phyloP scores from a whole-genome alignment of 2,113 vertebrate genomes.

The Jacana jacana region DNA sequence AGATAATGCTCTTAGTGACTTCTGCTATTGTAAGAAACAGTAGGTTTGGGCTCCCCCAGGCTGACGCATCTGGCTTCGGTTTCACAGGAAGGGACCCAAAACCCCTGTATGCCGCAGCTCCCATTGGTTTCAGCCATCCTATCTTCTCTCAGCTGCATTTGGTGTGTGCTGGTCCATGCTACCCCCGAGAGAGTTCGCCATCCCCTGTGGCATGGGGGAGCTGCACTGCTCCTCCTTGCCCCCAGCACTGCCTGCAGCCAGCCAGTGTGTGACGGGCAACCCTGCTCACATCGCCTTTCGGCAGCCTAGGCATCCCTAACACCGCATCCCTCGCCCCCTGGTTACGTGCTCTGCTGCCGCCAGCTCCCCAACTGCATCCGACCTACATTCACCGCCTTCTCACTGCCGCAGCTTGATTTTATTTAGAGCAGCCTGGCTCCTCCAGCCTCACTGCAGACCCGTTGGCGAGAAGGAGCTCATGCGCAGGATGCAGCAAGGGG shows the following conservation, averaged over 20 bases:
- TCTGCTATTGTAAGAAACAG: background rate
- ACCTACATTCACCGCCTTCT: background rate
- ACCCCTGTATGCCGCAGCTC: background rate
- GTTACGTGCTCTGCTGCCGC: accelerated
- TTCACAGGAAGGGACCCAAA: background rate
- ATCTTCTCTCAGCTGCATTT: accelerated
- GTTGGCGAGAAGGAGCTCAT: background rate
- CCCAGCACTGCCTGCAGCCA: background rate
- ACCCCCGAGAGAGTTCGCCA: background rate
- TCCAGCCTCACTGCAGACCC: background rate
- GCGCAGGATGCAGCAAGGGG: background rate
- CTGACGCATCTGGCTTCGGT: background rate
- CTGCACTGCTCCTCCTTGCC: accelerated
- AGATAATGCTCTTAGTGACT: background rate
- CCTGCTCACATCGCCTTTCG: background rate
- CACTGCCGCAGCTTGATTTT: background rate
- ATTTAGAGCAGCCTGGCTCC: background rate
- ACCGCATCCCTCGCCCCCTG: accelerated
- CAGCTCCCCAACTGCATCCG: background rate
- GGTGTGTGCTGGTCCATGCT: accelerated
- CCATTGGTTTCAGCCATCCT: background rate
- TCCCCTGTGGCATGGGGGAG: accelerated
- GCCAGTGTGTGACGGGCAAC: accelerated
- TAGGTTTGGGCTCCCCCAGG: background rate
- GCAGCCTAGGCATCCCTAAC: background rate